Evolutionary conservation across 2,888 invertebrate species (phyloP), one percentile per base, ranked within the genome.

Genomic region (Meghimatium bilineatum): DNA sequence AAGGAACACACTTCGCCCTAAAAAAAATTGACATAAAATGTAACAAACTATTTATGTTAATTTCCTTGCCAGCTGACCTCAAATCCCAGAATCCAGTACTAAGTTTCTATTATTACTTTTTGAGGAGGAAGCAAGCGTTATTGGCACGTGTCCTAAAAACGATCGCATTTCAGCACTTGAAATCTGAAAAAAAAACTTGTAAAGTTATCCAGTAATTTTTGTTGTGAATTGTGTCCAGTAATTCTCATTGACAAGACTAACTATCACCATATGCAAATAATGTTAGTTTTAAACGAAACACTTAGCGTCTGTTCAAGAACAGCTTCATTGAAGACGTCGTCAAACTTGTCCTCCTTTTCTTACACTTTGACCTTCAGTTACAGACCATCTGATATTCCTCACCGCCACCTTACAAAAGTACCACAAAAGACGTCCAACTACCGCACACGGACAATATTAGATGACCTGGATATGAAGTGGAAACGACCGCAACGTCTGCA

Each of bases 381-480:
- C 36, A 26, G 63, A 81, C 81, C 81, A 81, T 81, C 81, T 81
- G 81, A 81, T 81, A 44, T 72, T 74, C 74, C 74, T 71, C 71
- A 52, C 14, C 38, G 72, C 38, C 63, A n/a, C 56, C 60, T 74
- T 74, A 60, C 56, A 67, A 80, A 56, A 71, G 71, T 71, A 38
- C 36, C 63, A 74, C 71, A 74, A 81, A n/a, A 81, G 72, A 63
- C 71, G 72, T 69, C 74, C 74, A 63, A 81, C 44, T n/a, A 74
- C 56, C 44, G 23, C 56, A 74, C 44, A 78, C 66, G 78, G 78
- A 74, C 44, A 81, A 29, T 56, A 38, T 63, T 14, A 29, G 32
- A 36, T 72, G 81, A 74, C 72, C 81, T 63, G 52, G 69, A 76
- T 76, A 77, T 82, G 77, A 82, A 82, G 82, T 82, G 82, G 69